phyloP scores from a whole-genome alignment of 2,113 vertebrate species.

The Azemiops feae region DNA sequence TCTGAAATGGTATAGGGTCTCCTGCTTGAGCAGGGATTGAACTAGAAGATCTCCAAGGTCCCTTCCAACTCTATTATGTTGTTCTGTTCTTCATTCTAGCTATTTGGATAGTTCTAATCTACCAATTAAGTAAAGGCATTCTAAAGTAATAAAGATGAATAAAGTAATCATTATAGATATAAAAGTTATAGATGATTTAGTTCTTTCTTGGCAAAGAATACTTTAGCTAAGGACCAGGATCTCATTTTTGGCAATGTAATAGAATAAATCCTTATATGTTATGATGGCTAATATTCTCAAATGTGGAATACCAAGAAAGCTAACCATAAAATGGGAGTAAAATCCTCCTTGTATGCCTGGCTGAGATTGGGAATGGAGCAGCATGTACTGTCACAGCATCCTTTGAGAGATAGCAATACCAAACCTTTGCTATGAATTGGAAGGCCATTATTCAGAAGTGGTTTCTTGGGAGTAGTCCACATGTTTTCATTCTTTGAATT shows the following conservation, averaged over 20 bases:
- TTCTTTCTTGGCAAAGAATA: slow-evolving; percentile 47
- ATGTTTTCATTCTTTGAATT: neutral
- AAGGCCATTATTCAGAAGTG: neutral
- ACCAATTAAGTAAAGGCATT: slow-evolving; percentile 62
- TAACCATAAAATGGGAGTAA: neutral
- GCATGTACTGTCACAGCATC: neutral
- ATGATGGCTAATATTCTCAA: neutral
- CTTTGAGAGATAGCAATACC: neutral
- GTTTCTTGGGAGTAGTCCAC: neutral
- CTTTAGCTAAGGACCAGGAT: slow-evolving; percentile 57
- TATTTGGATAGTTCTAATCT: slow-evolving; percentile 57
- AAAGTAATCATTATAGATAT: slow-evolving; percentile 50
- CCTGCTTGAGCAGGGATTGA: too few species aligned
- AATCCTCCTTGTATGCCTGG: neutral
- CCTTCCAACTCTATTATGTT: neutral
- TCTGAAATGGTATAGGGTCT: too few species aligned
- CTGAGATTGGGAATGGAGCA: neutral
- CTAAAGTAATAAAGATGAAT: slow-evolving; percentile 60
- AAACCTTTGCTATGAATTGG: neutral
- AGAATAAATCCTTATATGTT: neutral
- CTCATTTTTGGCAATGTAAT: slow-evolving; percentile 48
- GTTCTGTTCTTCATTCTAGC: slow-evolving; percentile 32
- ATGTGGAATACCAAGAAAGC: neutral
- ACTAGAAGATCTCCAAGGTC: neutral
- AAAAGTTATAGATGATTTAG: slow-evolving; percentile 39